phyloP scores from a whole-genome alignment of 2,797 vertebrate genomes.

The Australoheros facetus region DNA sequence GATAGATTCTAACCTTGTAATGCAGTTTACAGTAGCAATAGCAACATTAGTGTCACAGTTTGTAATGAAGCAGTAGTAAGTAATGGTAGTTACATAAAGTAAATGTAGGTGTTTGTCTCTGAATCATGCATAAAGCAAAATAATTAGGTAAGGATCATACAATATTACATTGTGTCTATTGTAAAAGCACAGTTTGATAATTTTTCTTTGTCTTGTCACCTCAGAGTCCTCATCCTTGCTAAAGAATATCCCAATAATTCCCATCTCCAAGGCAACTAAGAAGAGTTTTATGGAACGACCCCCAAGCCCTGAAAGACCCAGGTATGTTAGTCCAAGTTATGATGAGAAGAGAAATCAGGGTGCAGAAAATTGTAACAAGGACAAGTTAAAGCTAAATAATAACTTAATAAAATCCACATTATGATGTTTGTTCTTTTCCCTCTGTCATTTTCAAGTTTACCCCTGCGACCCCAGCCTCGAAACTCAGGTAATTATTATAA shows the following conservation, averaged over 20 bases:
- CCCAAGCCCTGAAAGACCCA: conserved; percentile 85
- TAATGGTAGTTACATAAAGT: not conserved
- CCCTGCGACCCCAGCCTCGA: conserved; percentile 83
- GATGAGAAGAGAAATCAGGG: not conserved
- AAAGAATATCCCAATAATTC: conserved; percentile 81
- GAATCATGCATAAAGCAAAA: not conserved
- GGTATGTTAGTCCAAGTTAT: conserved; percentile 74
- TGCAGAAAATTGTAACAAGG: not conserved
- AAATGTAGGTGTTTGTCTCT: not conserved
- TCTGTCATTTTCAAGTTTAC: conserved; percentile 70
- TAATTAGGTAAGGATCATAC: not conserved
- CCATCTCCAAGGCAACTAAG: conserved; percentile 86
- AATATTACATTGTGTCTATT: not conserved
- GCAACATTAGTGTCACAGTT: not conserved
- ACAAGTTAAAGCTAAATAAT: not conserved
- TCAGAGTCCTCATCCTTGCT: conserved; percentile 78
- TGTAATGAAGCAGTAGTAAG: not conserved
- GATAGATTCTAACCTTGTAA: not conserved
- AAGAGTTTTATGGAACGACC: conserved; percentile 85
- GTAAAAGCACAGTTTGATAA: not conserved
- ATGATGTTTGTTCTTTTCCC: not conserved
- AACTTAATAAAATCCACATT: not conserved
- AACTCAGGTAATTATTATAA: conserved; percentile 83
- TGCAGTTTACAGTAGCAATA: not conserved
- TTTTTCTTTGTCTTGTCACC: conserved; percentile 43